Evolutionary conservation across 1,140 invertebrate genomes (phyloP), one percentile per base, ranked within the genome.

Genomic region (Drosophila willistoni): DNA sequence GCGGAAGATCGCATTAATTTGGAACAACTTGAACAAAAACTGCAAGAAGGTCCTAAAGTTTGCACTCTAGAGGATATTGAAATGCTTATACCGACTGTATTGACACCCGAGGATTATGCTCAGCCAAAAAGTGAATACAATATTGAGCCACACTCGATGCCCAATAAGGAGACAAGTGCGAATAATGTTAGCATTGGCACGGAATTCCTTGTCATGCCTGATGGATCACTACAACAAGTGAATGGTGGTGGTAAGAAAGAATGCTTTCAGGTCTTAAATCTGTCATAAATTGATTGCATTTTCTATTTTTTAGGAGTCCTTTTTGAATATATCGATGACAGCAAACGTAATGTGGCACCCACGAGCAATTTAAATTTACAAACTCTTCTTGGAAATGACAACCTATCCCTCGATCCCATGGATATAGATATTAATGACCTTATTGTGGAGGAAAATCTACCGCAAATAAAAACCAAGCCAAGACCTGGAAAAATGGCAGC

Each of bases 201-300:
- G 9, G 86, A 91, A 61, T 91, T 81, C 73, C 51, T 91, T 9
- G 90, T 91, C 5, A 60, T 91, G 64, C 72, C 90, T 2, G 90
- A 91, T 78, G 90, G 90, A 2, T 77, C 83, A 0, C 62, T 91
- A 42, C 83, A 91, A 59, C 78, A 91, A 70, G 59, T 91, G 9
- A 80, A 83, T 44, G 83, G 75, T 29, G 74, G 70, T 36, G 90
- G 82, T 86, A 19, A 1, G 71, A 60, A 1, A 10, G 2, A 13
- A 39, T 33, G 1, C 4, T 1, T 39, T 2, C 54, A 71, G 3
- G 2, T 36, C 7, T 10, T 39, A 12, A 13, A 39, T 39, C 41
- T 33, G 6, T 47, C 29, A 29, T 47, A 66, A 54, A 59, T 36
- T 25, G 3, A 17, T 25, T 68, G 25, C 3, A 9, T 0, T 1